Base-by-base conservation (phyloP, 2,797 vertebrate species). In the Hipposideros larvatus region DNA sequence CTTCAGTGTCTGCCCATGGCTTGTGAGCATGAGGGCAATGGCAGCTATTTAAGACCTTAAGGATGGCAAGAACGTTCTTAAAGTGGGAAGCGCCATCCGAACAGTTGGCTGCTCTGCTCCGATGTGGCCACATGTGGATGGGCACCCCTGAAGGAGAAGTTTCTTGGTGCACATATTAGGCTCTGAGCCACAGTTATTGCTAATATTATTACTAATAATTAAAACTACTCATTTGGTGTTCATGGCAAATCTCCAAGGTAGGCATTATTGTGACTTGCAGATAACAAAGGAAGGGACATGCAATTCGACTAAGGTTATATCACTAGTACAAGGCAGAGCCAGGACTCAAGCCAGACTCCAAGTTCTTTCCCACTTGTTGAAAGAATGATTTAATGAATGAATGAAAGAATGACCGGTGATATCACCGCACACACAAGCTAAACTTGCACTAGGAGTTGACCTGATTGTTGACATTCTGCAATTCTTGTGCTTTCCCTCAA, bases 301-400 rank as follows among this genome's bases (percentile, higher is more conserved):
- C 8, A 37, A 34, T 78, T 87, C 87, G 46, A 71, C 74, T 70
- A 88, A 91, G 15, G 31, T 78, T 80, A 16, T 57, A 59, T 41
- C 41, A 3, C 18, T 75, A 68, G n/a, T 83, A 43, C 93, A 90
- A 95, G 21, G 21, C 48, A 73, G 65, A 92, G 11, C n/a, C 53
- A 95, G 43, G 5, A 78, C 57, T 90, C 57, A 87, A 65, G 80
- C 13, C 51, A 86, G 77, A 92, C 22, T 90, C 57, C 34, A 87
- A 96, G 43, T 51, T 73, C 18, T 93, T 96, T 82, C 4, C 11
- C 16, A 75, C 91, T 93, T 74, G 46, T 63, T 86, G 65, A 91
- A 78, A 10, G 10, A 86, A 74, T 73, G 43, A 91, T 65, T 87
- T 85, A 86, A 63, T 90, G 73, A 80, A 48, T 78, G 65, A 89